These are phyloP conservation scores for Peromyscus melanophrys DNA, from an alignment of 2,797 vertebrate species.

Conservation along the genomic window DNA sequence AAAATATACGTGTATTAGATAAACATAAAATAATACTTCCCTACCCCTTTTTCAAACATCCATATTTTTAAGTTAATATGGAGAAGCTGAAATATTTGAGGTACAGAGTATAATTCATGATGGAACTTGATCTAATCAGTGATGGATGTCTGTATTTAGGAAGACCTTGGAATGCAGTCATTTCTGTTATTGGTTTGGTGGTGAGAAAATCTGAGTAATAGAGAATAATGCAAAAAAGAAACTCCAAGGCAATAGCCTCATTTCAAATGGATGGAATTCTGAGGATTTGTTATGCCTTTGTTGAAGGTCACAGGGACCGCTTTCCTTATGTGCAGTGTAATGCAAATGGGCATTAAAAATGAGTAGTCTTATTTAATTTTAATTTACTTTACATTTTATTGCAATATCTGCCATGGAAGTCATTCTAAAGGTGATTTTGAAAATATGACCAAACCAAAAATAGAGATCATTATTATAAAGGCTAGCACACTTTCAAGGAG, in stretches of 20 bases:
- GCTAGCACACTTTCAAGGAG: constrained; percentile 32
- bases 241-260: constrained; percentile 23
- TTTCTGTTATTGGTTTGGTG: constrained; percentile 59
- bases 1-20: not conserved
- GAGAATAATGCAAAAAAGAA: constrained; percentile 39
- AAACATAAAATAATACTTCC: not conserved
- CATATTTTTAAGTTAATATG: not conserved
- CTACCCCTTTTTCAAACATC: not conserved
- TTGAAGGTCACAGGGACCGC: constrained; percentile 48
- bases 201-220: constrained; percentile 44
- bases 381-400: constrained; percentile 70
- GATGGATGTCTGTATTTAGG: constrained; percentile 15
- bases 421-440: constrained; percentile 72
- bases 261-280: constrained; percentile 17
- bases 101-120: constrained; percentile 31
- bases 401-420: constrained; percentile 62
- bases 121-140: constrained; percentile 21
- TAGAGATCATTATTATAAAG: constrained; percentile 72
- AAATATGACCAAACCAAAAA: constrained; percentile 70
- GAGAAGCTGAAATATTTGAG: constrained; percentile 43
- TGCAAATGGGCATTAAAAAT: constrained; percentile 54
- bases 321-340: constrained; percentile 16
- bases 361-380: constrained; percentile 66
- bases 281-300: not conserved
- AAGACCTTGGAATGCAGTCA: not conserved